Percentiles rank a stretch among this genome's conserved stretches.
Conservation (phyloP, 92 coral and sea anemone species). For the Paragorgia papillata region DNA sequence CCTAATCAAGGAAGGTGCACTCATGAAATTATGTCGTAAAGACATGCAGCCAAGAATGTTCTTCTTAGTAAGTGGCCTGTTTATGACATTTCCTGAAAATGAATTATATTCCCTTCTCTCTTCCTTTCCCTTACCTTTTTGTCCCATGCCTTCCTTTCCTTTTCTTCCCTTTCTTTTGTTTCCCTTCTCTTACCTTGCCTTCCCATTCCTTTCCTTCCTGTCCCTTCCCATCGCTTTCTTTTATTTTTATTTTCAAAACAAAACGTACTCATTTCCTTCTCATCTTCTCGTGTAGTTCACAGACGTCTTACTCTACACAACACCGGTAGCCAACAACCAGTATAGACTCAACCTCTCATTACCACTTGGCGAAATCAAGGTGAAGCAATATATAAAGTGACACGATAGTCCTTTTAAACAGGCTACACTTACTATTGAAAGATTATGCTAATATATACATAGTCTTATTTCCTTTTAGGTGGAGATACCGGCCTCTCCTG, state of each 20-base stretch:
- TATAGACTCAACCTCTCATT: constrained; percentile 73
- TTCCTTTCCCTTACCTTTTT: no score
- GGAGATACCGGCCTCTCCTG: constrained; percentile 87
- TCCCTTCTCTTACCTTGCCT: no score
- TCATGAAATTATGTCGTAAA: constrained; percentile 90
- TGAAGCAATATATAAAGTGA: constrained; percentile 18
- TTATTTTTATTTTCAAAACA: no score
- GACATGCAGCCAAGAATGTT: constrained; percentile 96
- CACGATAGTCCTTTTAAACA: constrained; percentile 2
- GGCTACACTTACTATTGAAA: background rate
- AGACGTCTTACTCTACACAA: constrained; percentile 86
- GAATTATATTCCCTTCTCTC: no score
- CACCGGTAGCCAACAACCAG: constrained; percentile 88
- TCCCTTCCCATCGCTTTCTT: no score
- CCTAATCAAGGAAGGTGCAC: constrained; percentile 76
- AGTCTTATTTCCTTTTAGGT: constrained; percentile 55
- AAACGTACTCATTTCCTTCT: background rate
- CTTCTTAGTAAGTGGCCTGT: constrained; percentile 74
- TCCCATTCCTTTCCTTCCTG: no score
- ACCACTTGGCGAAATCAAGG: constrained; percentile 88
- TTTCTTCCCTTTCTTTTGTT: no score
- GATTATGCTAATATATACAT: background rate
- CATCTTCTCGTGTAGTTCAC: constrained; percentile 65
- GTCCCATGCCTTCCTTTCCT: no score
- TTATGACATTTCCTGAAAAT: no score